These are phyloP conservation scores for Montipora foliosa DNA, from an alignment of 64 coral and sea anemone genomes.

Conservation along the genomic window DNA sequence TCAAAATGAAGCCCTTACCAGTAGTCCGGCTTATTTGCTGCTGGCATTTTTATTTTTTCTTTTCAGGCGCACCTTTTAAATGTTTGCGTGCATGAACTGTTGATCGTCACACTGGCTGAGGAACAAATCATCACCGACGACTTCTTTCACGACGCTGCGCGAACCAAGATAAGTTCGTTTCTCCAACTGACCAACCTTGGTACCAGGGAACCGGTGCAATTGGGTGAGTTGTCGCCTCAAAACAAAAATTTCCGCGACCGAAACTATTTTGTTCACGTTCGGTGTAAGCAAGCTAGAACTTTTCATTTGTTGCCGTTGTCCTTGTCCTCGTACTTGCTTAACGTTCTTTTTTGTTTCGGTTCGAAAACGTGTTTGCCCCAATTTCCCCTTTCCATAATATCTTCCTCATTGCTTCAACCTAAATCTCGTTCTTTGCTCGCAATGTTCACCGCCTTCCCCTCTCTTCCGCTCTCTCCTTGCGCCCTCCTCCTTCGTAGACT, in stretches of 20 bases:
- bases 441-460: not conserved
- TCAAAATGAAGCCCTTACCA: not conserved
- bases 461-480: not conserved
- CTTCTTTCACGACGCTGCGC: not conserved
- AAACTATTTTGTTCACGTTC: too few relatives aligned
- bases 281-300: too few relatives aligned
- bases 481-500: too few relatives aligned
- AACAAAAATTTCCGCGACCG: too few relatives aligned
- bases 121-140: not conserved
- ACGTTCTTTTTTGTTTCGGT: too few relatives aligned
- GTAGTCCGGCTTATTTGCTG: not conserved
- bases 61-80: slow-evolving; percentile 31
- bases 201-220: not conserved
- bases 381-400: not conserved
- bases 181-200: not conserved
- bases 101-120: not conserved
- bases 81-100: slow-evolving; percentile 30
- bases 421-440: not conserved
- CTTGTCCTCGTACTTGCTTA: too few relatives aligned
- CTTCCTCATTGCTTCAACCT: not conserved
- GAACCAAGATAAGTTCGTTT: slow-evolving; percentile 38
- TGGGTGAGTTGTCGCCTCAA: not conserved
- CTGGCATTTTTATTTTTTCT: not conserved
- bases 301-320: too few relatives aligned
- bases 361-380: too few relatives aligned